Conservation (phyloP, 2,888 invertebrate species). For the Conops quadrifasciatus region DNA sequence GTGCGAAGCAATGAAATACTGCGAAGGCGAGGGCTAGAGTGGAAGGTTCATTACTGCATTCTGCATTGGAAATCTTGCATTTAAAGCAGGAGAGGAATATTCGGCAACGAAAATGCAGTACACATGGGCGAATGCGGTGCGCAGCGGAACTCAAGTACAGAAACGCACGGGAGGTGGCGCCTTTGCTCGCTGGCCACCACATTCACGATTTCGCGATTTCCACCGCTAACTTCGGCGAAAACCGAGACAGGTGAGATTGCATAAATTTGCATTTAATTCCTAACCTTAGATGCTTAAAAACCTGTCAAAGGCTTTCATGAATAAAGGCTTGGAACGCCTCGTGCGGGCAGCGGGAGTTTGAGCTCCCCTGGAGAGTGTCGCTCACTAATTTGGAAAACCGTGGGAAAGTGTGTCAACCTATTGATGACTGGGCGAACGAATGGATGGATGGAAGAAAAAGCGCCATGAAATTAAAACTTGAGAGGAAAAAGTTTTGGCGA, state of each 20-base stretch:
- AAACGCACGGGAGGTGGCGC: neutral
- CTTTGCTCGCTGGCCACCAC: neutral
- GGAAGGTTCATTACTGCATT: no score
- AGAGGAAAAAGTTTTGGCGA: neutral
- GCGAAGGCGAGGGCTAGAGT: no score
- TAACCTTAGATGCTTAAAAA: constrained; percentile 10
- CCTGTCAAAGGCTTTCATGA: constrained; percentile 23
- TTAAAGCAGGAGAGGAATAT: no score
- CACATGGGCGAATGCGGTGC: neutral
- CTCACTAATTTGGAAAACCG: neutral
- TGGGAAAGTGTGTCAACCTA: neutral
- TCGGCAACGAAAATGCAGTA: no score
- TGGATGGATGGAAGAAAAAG: neutral
- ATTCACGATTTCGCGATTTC: neutral
- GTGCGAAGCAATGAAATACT: no score
- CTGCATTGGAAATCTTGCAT: neutral
- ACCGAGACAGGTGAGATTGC: constrained; percentile 16
- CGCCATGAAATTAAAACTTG: neutral
- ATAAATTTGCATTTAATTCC: constrained; percentile 24
- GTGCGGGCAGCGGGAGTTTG: neutral
- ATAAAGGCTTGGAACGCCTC: constrained; percentile 13
- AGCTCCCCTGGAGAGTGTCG: neutral
- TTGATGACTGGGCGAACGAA: neutral
- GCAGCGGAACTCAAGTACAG: neutral
- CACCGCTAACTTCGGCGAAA: neutral